phyloP scores from a whole-genome alignment of 2,113 vertebrate species.

The Smithornis capensis region DNA sequence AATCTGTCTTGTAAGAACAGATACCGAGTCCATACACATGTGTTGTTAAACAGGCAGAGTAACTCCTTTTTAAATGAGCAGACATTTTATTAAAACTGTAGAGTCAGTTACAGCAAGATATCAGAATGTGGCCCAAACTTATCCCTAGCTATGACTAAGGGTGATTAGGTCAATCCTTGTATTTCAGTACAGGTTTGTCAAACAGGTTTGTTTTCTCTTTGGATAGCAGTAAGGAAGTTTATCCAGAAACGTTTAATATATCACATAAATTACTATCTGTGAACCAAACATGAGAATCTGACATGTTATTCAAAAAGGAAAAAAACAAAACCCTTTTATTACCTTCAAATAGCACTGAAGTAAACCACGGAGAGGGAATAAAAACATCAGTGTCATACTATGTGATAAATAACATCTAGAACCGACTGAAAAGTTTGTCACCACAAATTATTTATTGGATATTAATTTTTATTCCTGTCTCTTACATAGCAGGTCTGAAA shows the following conservation, averaged over 20 bases:
- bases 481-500: neutral
- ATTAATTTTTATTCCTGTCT: neutral
- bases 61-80: neutral
- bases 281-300: neutral
- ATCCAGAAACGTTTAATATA: neutral
- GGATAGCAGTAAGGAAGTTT: neutral
- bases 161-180: neutral
- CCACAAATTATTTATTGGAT: neutral
- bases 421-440: neutral
- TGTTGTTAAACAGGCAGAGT: neutral
- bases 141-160: neutral
- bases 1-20: neutral
- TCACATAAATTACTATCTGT: neutral
- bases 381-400: neutral
- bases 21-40: neutral
- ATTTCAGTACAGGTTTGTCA: neutral
- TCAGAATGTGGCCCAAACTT: neutral
- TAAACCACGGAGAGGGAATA: neutral
- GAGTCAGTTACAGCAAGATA: neutral
- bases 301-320: neutral
- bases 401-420: neutral
- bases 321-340: neutral
- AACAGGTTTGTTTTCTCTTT: neutral
- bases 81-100: neutral
- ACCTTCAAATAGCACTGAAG: neutral